Evolutionary conservation across 2,888 invertebrate species (phyloP).

Genomic region (Stenodema calcarata): DNA sequence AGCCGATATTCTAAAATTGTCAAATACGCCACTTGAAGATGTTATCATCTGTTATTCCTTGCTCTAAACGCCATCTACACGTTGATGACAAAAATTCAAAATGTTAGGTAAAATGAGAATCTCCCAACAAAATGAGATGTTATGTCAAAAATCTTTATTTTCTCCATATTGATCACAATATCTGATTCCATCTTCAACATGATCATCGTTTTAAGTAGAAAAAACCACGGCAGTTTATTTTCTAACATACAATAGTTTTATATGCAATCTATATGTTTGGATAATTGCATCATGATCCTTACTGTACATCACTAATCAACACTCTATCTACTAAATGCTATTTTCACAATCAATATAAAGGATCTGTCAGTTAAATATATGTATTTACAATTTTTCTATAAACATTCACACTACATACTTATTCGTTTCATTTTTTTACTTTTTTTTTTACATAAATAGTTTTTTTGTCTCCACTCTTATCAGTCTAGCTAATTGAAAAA

Average conservation of each 20-base stretch:
- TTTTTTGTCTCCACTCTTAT: slow-evolving; percentile 46
- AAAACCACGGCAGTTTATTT: slow-evolving; percentile 53
- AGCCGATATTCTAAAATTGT: too few relatives aligned
- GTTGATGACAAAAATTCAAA: too few relatives aligned
- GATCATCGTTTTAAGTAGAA: slow-evolving; percentile 39
- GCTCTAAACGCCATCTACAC: too few relatives aligned
- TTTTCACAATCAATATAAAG: slow-evolving; percentile 53
- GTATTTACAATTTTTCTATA: slow-evolving; percentile 54
- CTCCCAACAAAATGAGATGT: not conserved
- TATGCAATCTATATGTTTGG: slow-evolving; percentile 51
- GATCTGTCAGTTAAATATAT: slow-evolving; percentile 48
- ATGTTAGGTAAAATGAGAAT: not conserved
- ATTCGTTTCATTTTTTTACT: slow-evolving; percentile 42
- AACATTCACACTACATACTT: slow-evolving; percentile 53
- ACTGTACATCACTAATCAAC: slow-evolving; percentile 54
- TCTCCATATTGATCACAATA: slow-evolving; percentile 38
- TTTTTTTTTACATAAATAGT: slow-evolving; percentile 41
- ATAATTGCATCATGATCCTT: slow-evolving; percentile 52
- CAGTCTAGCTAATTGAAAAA: slow-evolving; percentile 54
- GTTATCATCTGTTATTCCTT: too few relatives aligned
- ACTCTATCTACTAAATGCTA: slow-evolving; percentile 46
- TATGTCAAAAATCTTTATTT: slow-evolving; percentile 49
- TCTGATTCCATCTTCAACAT: slow-evolving; percentile 28
- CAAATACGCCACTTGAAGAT: too few relatives aligned
- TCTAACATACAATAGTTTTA: slow-evolving; percentile 53